Conservation (phyloP, 1,140 invertebrate genomes). For the Euborellia annulipes region DNA sequence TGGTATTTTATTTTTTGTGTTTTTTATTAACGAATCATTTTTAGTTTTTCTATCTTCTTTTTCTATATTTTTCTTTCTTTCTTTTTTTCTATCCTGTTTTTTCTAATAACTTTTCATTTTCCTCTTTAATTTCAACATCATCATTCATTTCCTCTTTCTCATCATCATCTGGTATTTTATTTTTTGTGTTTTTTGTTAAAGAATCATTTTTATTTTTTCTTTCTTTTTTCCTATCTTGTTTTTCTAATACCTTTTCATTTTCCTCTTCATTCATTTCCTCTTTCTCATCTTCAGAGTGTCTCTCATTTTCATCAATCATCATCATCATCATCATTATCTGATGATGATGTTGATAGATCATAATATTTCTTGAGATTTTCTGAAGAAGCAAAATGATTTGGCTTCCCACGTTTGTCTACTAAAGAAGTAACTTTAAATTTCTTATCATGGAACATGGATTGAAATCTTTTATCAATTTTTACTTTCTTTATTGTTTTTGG, state of each 20-base stretch:
- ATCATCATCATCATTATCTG: constrained; percentile 24
- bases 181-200: no score
- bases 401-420: constrained; percentile 82
- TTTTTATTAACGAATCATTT: constrained; percentile 17
- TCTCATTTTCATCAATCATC: no score
- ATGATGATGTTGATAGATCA: constrained; percentile 47
- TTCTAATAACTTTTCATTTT: no score
- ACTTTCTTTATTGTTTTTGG: constrained; percentile 75
- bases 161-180: not conserved
- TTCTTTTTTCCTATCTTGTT: no score
- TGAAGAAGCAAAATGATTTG: constrained; percentile 51
- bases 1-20: constrained; percentile 31
- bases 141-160: no score
- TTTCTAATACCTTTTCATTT: no score
- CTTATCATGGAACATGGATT: constrained; percentile 80
- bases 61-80: no score
- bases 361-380: constrained; percentile 84
- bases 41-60: constrained; percentile 12
- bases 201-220: no score
- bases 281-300: no score
- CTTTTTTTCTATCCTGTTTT: constrained; percentile 10
- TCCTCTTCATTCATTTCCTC: no score
- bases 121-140: not conserved
- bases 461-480: constrained; percentile 88
- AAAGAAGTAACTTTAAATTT: constrained; percentile 76